Evolutionary conservation across 2,888 invertebrate species (phyloP), one percentile per base, ranked within the genome.

Genomic region (Cheilosia grossa): DNA sequence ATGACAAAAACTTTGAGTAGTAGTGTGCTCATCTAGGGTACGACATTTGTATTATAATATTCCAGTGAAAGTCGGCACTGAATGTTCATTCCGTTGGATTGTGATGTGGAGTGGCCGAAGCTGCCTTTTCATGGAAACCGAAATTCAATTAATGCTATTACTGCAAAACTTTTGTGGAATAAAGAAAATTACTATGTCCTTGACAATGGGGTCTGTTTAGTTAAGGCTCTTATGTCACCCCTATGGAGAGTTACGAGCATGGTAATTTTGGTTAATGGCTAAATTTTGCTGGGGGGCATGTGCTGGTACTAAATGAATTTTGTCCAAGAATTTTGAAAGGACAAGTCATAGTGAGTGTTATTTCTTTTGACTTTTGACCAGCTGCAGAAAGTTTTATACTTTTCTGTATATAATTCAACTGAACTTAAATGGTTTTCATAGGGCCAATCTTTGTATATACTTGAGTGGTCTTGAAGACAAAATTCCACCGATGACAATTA

Each of bases 131-230:
- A 40, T 44, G 19, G 19, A 54, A 54, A 21, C 47, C 51, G 56
- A 78, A 64, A 78, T 78, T 70, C 63, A 70, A 78, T 78, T 78
- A 63, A 63, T 70, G 15, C 56, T 72, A 70, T 78, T 64, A 37
- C 63, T 51, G 21, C 17, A 21, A 47, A 27, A 63, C n/a, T 30
- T 67, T 6, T 24, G 67, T 27, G 21, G 42, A 44, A 44, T 61
- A 30, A 30, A n/a, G 10, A 53, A 42, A 54, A 67, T 30, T 9
- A 9, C 9, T 67, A n/a, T 53, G 27, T 42, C 21, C 10, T 21
- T 49, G 37, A 5, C 37, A 49, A 37, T 37, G 5, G 49, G 15
- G 33, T 37, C 49, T 49, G 21, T 37, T 13, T 4, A 49, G 10
- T 10, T 21, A 9, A 15, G 37, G 24, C 4, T 21, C n/a, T 64